Evolutionary conservation across 2,888 invertebrate genomes (phyloP).

Genomic region (Geotrupes spiniger): DNA sequence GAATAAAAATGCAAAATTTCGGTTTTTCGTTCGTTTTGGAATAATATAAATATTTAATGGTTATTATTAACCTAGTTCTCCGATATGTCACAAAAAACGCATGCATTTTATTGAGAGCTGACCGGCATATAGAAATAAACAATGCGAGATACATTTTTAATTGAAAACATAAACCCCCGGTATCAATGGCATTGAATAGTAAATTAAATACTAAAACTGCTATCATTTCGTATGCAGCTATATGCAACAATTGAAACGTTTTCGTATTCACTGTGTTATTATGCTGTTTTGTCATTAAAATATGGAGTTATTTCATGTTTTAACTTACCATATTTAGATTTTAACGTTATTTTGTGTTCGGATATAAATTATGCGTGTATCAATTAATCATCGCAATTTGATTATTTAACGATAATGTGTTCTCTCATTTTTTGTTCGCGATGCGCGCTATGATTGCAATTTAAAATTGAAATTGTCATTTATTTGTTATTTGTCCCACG

Average conservation of each 20-base stretch:
- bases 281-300: slow-evolving; percentile 28
- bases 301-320: slow-evolving; percentile 23
- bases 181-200: slow-evolving; percentile 35
- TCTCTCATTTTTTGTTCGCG: too few relatives aligned
- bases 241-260: slow-evolving; percentile 29
- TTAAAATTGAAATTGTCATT: too few relatives aligned
- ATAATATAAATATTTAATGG: too few relatives aligned
- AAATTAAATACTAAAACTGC: slow-evolving; percentile 37
- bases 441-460: too few relatives aligned
- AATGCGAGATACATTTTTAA: slow-evolving; percentile 40
- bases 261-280: slow-evolving; percentile 26
- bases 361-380: not conserved
- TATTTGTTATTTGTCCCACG: too few relatives aligned
- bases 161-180: slow-evolving; percentile 39
- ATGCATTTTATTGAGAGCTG: slow-evolving; percentile 25
- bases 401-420: not conserved
- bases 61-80: slow-evolving; percentile 3
- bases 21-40: too few relatives aligned
- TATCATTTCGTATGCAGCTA: slow-evolving; percentile 32
- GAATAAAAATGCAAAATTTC: too few relatives aligned
- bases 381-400: not conserved
- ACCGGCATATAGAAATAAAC: slow-evolving; percentile 33
- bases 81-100: not conserved
- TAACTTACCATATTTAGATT: slow-evolving; percentile 17
- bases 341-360: slow-evolving; percentile 11